phyloP scores from a whole-genome alignment of 2,113 vertebrate species.

The Sander vitreus region DNA sequence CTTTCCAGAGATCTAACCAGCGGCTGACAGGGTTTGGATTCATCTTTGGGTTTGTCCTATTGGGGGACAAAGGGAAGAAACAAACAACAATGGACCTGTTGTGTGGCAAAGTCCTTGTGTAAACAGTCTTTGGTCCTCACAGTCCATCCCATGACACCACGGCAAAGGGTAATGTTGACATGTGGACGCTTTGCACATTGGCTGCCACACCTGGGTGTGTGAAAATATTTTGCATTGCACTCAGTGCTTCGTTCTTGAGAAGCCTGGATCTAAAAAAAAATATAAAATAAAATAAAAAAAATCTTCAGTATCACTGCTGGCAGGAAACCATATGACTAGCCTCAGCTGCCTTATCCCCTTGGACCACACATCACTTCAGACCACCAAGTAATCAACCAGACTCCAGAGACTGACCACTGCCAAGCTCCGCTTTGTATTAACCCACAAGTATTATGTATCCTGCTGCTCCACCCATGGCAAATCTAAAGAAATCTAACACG shows the following conservation, averaged over 20 bases:
- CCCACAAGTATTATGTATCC: conserved; percentile 57
- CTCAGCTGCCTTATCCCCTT: conserved; percentile 43
- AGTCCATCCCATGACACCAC: conserved; percentile 17
- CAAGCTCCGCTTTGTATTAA: conserved; percentile 67
- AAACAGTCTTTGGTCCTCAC: conserved; percentile 37
- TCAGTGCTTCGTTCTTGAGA: background rate
- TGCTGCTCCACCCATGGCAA: conserved; percentile 60
- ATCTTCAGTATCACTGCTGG: conserved; percentile 21
- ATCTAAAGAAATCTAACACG: conserved; percentile 59
- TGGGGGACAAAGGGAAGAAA: conserved; percentile 38
- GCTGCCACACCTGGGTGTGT: background rate
- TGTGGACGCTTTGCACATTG: conserved; percentile 11
- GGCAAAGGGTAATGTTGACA: conserved; percentile 16
- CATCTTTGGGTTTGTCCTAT: conserved; percentile 78
- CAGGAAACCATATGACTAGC: conserved; percentile 22
- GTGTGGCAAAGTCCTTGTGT: conserved; percentile 50
- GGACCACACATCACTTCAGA: conserved; percentile 67
- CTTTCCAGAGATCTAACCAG: conserved; percentile 83
- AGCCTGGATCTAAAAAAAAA: background rate
- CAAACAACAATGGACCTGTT: conserved; percentile 52
- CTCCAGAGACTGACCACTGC: conserved; percentile 69
- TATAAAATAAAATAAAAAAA: no score
- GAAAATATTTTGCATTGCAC: background rate
- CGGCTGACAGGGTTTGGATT: conserved; percentile 61
- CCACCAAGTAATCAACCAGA: conserved; percentile 54